phyloP scores from a whole-genome alignment of 1,140 invertebrate genomes.

The Achroia grisella region DNA sequence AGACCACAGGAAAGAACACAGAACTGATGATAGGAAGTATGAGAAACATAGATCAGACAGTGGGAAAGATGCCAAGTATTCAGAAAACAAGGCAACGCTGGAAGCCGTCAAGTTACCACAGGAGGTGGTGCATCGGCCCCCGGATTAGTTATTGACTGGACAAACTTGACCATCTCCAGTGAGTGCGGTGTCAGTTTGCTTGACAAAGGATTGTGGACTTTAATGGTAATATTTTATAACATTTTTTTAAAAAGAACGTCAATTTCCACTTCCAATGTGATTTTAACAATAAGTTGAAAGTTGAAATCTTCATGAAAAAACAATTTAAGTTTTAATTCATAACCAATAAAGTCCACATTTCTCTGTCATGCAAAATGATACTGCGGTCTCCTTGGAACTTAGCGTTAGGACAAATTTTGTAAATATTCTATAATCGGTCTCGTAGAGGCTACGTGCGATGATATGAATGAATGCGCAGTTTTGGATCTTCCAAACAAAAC shows the following conservation, averaged over 20 bases:
- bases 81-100: slow-evolving; percentile 24
- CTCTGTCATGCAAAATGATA: slow-evolving; percentile 3
- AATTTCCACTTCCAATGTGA: too few species aligned
- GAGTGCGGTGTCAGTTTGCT: slow-evolving; percentile 13
- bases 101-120: slow-evolving; percentile 45
- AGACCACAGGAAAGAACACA: slow-evolving; percentile 45
- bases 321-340: too few species aligned
- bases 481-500: slow-evolving; percentile 23
- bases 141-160: slow-evolving; percentile 33
- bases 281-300: too few species aligned
- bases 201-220: not conserved
- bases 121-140: slow-evolving; percentile 41
- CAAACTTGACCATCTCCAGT: slow-evolving; percentile 7
- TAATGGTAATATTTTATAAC: too few species aligned
- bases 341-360: not conserved
- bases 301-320: too few species aligned
- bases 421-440: slow-evolving; percentile 55
- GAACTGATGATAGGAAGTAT: slow-evolving; percentile 6
- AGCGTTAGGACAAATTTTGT: slow-evolving; percentile 34
- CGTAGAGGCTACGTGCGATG: slow-evolving; percentile 50
- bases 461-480: slow-evolving; percentile 47
- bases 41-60: slow-evolving; percentile 17
- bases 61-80: slow-evolving; percentile 24
- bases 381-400: slow-evolving; percentile 4
- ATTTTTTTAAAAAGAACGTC: too few species aligned